Percentiles rank a stretch among this genome's conserved stretches.
These are phyloP conservation scores for Lepus americanus DNA, from an alignment of 2,113 vertebrate species.

Conservation along the genomic window DNA sequence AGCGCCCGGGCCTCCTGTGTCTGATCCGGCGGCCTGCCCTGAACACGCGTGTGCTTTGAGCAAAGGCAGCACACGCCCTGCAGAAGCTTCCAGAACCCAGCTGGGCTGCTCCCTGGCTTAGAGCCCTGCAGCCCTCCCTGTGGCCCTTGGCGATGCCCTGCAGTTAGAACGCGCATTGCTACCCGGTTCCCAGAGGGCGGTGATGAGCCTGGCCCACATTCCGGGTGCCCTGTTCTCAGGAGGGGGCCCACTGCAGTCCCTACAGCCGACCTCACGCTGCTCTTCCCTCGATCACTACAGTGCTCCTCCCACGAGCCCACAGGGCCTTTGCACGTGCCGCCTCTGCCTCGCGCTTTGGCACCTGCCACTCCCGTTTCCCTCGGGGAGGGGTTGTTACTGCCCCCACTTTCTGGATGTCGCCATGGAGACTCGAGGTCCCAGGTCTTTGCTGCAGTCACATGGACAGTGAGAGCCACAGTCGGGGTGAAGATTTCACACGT, in stretches of 20 bases:
- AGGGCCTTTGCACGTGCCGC: not conserved
- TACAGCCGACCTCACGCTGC: not conserved
- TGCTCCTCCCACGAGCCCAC: not conserved
- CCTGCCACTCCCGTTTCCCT: not conserved
- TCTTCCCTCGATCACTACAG: not conserved
- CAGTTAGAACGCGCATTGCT: not conserved
- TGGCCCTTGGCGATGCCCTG: not conserved
- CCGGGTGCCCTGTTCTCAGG: not conserved
- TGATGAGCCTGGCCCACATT: not conserved
- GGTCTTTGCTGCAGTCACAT: not conserved
- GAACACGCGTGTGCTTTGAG: not conserved
- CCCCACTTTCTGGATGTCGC: not conserved
- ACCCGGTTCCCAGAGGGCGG: not conserved
- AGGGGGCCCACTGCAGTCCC: not conserved
- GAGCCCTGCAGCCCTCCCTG: rapidly evolving
- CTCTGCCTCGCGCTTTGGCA: not conserved
- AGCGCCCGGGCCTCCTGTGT: not conserved
- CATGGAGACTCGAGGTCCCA: not conserved
- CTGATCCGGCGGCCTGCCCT: not conserved
- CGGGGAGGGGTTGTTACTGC: not conserved
- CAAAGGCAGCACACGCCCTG: not conserved
- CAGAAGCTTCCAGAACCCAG: not conserved
- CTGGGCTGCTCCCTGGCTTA: not conserved
- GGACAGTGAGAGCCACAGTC: not conserved
- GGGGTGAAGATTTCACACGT: not conserved